Conservation (phyloP, 2,888 invertebrate species). For the Eupsilia transversa region DNA sequence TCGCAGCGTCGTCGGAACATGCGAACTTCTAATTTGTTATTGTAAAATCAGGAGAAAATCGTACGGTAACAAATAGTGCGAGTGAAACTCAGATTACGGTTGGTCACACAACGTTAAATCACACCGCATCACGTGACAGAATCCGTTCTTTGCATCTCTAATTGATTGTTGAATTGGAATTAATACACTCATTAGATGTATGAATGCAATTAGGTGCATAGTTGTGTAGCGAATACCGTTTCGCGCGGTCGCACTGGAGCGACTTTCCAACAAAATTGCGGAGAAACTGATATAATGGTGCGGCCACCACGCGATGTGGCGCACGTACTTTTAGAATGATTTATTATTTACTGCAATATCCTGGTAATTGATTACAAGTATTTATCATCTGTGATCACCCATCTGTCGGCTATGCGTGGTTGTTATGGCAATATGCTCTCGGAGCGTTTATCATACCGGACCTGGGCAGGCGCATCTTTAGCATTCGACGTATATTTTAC, state of each 20-base stretch:
- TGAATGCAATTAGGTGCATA: slow-evolving; percentile 86
- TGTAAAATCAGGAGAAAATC: slow-evolving; percentile 63
- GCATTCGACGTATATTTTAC: background rate
- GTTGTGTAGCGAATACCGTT: slow-evolving; percentile 81
- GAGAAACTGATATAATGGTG: slow-evolving; percentile 85
- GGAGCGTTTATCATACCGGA: slow-evolving; percentile 5
- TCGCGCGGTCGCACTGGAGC: slow-evolving; percentile 81
- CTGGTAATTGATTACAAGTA: slow-evolving; percentile 50
- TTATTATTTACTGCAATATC: slow-evolving; percentile 60
- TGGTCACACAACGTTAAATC: slow-evolving; percentile 65
- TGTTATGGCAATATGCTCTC: slow-evolving; percentile 28
- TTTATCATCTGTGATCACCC: slow-evolving; percentile 44
- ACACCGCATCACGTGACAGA: slow-evolving; percentile 76
- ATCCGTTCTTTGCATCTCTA: slow-evolving; percentile 74
- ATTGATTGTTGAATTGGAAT: slow-evolving; percentile 80
- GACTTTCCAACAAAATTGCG: slow-evolving; percentile 86
- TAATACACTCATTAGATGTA: slow-evolving; percentile 81
- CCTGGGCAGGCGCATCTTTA: background rate
- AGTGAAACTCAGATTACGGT: slow-evolving; percentile 67
- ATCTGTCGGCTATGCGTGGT: slow-evolving; percentile 15
- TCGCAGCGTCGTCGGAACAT: slow-evolving; percentile 51
- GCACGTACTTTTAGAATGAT: slow-evolving; percentile 55
- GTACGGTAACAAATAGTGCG: slow-evolving; percentile 51
- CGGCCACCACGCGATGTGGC: slow-evolving; percentile 75
- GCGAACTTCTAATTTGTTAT: slow-evolving; percentile 67